phyloP scores from a whole-genome alignment of 2,797 vertebrate species.

The Cottoperca gobio region DNA sequence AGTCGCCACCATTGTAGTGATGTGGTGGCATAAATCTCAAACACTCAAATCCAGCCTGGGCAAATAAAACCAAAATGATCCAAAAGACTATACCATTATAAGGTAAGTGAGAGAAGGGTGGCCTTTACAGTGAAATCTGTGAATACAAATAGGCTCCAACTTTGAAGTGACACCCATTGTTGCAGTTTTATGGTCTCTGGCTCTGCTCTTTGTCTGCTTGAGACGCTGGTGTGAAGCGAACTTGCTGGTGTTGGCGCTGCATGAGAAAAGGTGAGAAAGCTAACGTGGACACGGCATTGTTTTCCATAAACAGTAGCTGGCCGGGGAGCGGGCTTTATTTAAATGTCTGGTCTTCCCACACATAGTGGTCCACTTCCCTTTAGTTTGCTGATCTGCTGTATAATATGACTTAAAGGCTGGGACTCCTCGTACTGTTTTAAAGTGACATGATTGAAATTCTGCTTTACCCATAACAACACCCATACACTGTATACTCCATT shows the following conservation, averaged over 20 bases:
- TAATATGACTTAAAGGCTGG: conserved; percentile 18
- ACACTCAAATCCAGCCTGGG: background rate
- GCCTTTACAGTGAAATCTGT: conserved; percentile 38
- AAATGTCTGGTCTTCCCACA: conserved; percentile 29
- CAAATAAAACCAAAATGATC: background rate
- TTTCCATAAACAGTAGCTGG: conserved; percentile 39
- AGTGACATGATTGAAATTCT: background rate
- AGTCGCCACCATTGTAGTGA: background rate
- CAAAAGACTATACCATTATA: background rate
- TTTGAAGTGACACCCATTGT: conserved; percentile 71
- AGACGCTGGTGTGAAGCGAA: conserved; percentile 69
- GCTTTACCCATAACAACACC: background rate
- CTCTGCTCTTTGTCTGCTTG: conserved; percentile 55
- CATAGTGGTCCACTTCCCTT: conserved; percentile 18
- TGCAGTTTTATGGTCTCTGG: conserved; percentile 64
- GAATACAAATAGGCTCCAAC: conserved; percentile 59
- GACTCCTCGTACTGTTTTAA: background rate
- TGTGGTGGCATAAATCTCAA: background rate
- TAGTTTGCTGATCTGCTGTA: background rate
- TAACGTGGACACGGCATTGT: conserved; percentile 47
- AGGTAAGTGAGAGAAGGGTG: background rate
- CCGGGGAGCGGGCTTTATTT: background rate
- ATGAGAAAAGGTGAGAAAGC: conserved; percentile 74
- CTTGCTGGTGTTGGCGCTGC: conserved; percentile 68
- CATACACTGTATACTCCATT: background rate